Evolutionary conservation across 2,113 vertebrate genomes (phyloP), one percentile per base, ranked within the genome.

Genomic region (Potamarius usumacintae): DNA sequence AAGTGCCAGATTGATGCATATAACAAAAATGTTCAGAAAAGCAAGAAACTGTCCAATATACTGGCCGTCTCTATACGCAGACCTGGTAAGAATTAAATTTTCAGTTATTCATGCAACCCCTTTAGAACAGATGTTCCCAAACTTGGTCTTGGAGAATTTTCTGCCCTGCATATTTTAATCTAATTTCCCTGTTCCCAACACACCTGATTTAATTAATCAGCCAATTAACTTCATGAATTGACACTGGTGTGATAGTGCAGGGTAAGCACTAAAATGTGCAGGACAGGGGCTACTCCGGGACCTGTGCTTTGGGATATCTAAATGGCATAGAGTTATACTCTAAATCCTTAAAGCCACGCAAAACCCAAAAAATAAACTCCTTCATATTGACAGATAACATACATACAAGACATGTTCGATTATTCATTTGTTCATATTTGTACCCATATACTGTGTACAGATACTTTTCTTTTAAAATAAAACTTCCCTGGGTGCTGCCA

Each of bases 1-100:
- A 92, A 74, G 85, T 99, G 97, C 58, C 50, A 90, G 22, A 94
- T 90, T 8, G 92, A 96, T 8, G 92, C 95, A 58, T 96, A 95
- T 89, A 90, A 93, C 74, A 90, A 90, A 87, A 89, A 93, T 80
- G 80, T 58, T 0, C 25, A 91, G 80, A 90, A 48, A 71, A 62
- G 1, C 65, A 50, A 62, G 25, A 10, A 22, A 53, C 1, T 42
- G 57, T 98, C 97, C 85, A 95, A 96, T 25, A 22, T 0, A 0
- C 14, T 97, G 79, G 92, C 67, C 5, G 93, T 97, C 83, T 89
- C 0, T 0, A 91, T 98, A 55, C 34, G 50, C 0, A 90, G 94
- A 25, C 97, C 95, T 96, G 95, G 97, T 98, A 95, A 7, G 79
- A 25, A 30, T 63, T 30, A 2, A 62, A 76, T 63, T 60, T 67